Evolutionary conservation across 2,113 vertebrate species (phyloP).

Genomic region (Sebastes schlegelii): DNA sequence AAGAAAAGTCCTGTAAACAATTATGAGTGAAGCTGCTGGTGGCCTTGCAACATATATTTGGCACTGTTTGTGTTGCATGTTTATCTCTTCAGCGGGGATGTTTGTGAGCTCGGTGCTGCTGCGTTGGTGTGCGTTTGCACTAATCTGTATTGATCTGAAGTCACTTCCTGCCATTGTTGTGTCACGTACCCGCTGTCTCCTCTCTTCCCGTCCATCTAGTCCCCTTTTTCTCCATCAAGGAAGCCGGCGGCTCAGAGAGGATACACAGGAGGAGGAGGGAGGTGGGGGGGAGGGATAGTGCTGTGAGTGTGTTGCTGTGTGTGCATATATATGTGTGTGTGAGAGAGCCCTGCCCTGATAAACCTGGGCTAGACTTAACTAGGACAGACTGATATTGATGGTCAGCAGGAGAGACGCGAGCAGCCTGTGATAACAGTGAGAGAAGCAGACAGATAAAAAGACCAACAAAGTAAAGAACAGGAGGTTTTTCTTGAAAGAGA

Average conservation of each 20-base stretch:
- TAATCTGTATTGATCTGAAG: conserved; percentile 80
- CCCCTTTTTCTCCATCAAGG: conserved; percentile 73
- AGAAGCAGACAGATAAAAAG: background rate
- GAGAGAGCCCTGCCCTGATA: conserved; percentile 56
- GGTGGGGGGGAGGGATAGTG: background rate
- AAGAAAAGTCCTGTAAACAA: background rate
- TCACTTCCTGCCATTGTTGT: conserved; percentile 85
- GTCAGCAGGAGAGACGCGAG: conserved; percentile 23
- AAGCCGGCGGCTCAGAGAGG: conserved; percentile 70
- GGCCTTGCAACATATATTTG: conserved; percentile 13
- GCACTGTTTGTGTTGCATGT: conserved; percentile 59
- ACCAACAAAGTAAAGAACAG: background rate
- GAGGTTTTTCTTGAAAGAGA: background rate
- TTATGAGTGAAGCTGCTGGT: background rate
- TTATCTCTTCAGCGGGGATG: conserved; percentile 68
- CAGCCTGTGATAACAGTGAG: conserved; percentile 29
- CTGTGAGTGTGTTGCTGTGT: background rate
- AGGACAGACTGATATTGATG: conserved; percentile 35
- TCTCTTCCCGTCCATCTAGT: conserved; percentile 79
- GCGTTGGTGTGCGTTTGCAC: conserved; percentile 58
- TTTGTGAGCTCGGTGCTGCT: conserved; percentile 67
- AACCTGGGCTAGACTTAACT: conserved; percentile 21
- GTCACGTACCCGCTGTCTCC: conserved; percentile 78
- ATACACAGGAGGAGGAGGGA: conserved; percentile 53
- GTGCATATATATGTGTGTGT: background rate